phyloP scores from a whole-genome alignment of 1,140 invertebrate species.

The Calephelis virginiensis region DNA sequence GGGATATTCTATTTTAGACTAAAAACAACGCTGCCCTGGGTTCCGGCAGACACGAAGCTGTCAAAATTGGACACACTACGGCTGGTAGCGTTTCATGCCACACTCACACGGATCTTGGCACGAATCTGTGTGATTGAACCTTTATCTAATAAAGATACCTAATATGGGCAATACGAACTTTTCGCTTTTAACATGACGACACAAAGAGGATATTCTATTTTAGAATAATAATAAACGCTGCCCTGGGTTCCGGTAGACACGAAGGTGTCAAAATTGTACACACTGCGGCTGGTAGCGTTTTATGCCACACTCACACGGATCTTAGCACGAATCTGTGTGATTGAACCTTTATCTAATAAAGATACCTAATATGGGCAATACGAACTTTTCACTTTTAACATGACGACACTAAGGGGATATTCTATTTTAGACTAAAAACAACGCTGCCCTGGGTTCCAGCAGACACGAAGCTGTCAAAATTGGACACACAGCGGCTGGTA shows the following conservation, averaged over 20 bases:
- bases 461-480: constrained; percentile 95
- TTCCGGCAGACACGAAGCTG: constrained; percentile 95
- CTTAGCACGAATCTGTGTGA: too few relatives aligned
- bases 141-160: neutral
- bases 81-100: constrained; percentile 83
- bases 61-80: constrained; percentile 94
- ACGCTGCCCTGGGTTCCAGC: constrained; percentile 50
- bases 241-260: constrained; percentile 97
- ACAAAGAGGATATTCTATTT: constrained; percentile 10
- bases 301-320: too few relatives aligned
- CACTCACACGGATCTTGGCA: too few relatives aligned
- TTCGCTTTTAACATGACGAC: neutral
- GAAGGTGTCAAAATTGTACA: constrained; percentile 95
- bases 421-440: neutral
- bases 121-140: too few relatives aligned
- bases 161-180: neutral
- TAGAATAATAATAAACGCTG: constrained; percentile 91
- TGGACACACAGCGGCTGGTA: constrained; percentile 78
- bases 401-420: neutral
- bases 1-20: constrained; percentile 73
- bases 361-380: neutral
- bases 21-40: constrained; percentile 95
- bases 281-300: constrained; percentile 89
- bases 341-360: neutral
- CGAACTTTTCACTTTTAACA: neutral